A percentile compares a stretch with the other conserved stretches of the same genome.
phyloP scores from a whole-genome alignment of 2,888 invertebrate species.

The Abrostola triplasia region DNA sequence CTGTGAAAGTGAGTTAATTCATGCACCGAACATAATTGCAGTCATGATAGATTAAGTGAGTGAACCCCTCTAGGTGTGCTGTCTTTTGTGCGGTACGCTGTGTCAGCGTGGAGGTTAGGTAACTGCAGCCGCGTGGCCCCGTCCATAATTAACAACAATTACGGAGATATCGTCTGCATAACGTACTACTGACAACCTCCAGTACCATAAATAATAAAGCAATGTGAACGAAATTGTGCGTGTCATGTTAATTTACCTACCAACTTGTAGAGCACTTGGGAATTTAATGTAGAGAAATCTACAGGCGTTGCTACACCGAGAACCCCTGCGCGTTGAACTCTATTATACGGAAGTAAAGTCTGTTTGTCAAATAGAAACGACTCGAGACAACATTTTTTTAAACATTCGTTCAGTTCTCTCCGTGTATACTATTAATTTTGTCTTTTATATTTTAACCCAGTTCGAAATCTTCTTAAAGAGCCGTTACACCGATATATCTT shows the following conservation, averaged over 20 bases:
- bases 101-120: slow-evolving; percentile 40
- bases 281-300: slow-evolving; percentile 42
- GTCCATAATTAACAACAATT: slow-evolving; percentile 49
- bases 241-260: slow-evolving; percentile 44
- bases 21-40: slow-evolving; percentile 47
- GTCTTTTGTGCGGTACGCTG: slow-evolving; percentile 24
- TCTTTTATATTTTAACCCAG: slow-evolving; percentile 36
- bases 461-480: slow-evolving; percentile 39
- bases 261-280: slow-evolving; percentile 21
- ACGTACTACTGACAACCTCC: slow-evolving; percentile 43
- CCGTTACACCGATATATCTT: slow-evolving; percentile 26
- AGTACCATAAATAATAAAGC: slow-evolving; percentile 41
- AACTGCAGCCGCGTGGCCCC: slow-evolving; percentile 40
- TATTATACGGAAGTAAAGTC: slow-evolving; percentile 27
- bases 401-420: slow-evolving; percentile 7
- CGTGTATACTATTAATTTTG: slow-evolving; percentile 14
- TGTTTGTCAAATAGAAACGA: not conserved
- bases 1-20: slow-evolving; percentile 61
- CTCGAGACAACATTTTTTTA: slow-evolving; percentile 21
- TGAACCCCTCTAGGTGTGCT: slow-evolving; percentile 43
- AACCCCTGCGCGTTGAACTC: slow-evolving; percentile 46
- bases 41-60: slow-evolving; percentile 43
- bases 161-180: slow-evolving; percentile 48
- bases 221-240: slow-evolving; percentile 42
- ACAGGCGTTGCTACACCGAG: not conserved